Evolutionary conservation across 2,113 vertebrate genomes (phyloP).

Genomic region (Dasyprocta punctata): DNA sequence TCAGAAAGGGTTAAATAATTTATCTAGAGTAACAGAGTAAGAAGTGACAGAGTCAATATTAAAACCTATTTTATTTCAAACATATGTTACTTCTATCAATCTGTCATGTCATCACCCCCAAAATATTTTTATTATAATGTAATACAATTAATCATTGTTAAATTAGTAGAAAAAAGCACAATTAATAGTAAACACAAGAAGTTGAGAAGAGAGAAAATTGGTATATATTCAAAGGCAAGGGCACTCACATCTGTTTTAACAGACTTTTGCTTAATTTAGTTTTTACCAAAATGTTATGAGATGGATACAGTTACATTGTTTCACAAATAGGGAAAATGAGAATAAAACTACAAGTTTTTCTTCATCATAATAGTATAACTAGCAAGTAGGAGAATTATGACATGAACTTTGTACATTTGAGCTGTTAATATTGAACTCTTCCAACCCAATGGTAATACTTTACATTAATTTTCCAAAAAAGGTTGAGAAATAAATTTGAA

Average conservation of each 20-base stretch:
- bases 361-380: not conserved
- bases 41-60: not conserved
- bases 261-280: not conserved
- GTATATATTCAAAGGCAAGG: not conserved
- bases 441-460: not conserved
- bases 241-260: not conserved
- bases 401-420: not conserved
- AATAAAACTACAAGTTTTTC: not conserved
- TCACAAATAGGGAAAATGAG: not conserved
- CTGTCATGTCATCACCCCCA: not conserved
- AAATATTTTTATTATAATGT: not conserved
- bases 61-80: not conserved
- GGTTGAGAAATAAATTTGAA: not conserved
- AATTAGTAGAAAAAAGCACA: not conserved
- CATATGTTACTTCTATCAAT: not conserved
- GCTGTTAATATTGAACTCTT: not conserved
- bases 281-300: not conserved
- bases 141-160: not conserved
- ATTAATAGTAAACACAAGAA: not conserved
- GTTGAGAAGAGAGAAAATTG: not conserved
- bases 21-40: not conserved
- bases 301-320: not conserved
- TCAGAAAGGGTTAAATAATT: not conserved
- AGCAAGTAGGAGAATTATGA: not conserved
- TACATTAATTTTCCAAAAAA: conserved; percentile 38